These are phyloP conservation scores for Struthio camelus DNA, from an alignment of 2,113 vertebrate genomes.

Conservation along the genomic window DNA sequence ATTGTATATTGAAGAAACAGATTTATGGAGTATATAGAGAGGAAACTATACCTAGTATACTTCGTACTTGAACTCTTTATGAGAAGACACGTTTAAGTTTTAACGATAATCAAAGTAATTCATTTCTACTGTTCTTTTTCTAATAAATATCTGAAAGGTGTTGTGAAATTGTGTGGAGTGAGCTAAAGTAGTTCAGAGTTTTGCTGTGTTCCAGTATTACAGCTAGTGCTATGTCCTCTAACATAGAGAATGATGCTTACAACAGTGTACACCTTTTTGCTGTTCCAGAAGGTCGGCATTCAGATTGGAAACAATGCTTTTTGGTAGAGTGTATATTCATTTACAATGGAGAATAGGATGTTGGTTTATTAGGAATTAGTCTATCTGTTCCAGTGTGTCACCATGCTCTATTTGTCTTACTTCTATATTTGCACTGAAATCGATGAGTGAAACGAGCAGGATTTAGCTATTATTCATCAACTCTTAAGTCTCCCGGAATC, in stretches of 20 bases:
- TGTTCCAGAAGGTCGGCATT: neutral
- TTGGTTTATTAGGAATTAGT: neutral
- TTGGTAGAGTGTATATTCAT: neutral
- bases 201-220: neutral
- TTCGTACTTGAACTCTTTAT: neutral
- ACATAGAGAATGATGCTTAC: accelerated
- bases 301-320: neutral
- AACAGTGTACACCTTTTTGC: neutral
- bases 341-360: neutral
- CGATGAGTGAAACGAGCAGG: neutral
- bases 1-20: conserved; percentile 55
- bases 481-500: neutral
- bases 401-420: neutral
- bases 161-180: neutral
- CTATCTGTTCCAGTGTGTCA: neutral
- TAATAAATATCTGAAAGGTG: neutral
- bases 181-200: neutral
- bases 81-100: neutral
- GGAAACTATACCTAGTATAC: neutral
- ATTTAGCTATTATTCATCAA: neutral
- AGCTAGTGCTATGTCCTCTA: neutral
- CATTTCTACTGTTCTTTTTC: neutral
- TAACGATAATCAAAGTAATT: neutral
- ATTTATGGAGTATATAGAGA: conserved; percentile 39
- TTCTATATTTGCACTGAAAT: neutral